Evolutionary conservation across 2,797 vertebrate species (phyloP).

Genomic region (Ambastaia sidthimunki): DNA sequence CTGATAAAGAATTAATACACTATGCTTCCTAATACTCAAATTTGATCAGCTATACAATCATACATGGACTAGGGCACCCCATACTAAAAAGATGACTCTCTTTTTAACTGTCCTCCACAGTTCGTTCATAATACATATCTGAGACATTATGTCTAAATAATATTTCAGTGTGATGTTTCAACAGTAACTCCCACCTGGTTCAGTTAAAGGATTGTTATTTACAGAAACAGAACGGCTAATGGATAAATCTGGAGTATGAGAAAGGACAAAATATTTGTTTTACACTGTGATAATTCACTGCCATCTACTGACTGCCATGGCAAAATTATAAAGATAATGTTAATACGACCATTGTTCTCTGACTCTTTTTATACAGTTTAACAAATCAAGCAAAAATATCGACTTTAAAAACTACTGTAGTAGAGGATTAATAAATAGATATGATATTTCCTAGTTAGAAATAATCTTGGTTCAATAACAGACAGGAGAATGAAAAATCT

Average conservation of each 20-base stretch:
- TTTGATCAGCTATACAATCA: neutral
- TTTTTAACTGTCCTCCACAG: neutral
- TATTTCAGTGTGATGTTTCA: constrained; percentile 3
- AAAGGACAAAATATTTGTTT: neutral
- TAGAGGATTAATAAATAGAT: neutral
- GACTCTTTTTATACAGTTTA: neutral
- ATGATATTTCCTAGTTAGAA: neutral
- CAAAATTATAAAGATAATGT: constrained; percentile 15
- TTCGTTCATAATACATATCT: constrained; percentile 1
- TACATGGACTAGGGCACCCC: neutral
- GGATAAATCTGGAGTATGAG: neutral
- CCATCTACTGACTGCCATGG: constrained; percentile 18
- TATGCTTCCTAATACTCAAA: neutral
- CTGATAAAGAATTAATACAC: constrained; percentile 8
- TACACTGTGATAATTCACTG: constrained; percentile 14
- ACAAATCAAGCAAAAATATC: neutral
- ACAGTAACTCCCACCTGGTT: neutral
- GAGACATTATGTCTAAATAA: neutral
- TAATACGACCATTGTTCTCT: constrained; percentile 6
- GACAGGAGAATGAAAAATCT: neutral
- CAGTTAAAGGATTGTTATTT: no score
- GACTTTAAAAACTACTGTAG: neutral
- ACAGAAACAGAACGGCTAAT: neutral
- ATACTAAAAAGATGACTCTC: no score
- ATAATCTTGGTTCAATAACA: constrained; percentile 12